Evolutionary conservation across 2,888 invertebrate genomes (phyloP), one percentile per base, ranked within the genome.

Genomic region (Mimas tiliae): DNA sequence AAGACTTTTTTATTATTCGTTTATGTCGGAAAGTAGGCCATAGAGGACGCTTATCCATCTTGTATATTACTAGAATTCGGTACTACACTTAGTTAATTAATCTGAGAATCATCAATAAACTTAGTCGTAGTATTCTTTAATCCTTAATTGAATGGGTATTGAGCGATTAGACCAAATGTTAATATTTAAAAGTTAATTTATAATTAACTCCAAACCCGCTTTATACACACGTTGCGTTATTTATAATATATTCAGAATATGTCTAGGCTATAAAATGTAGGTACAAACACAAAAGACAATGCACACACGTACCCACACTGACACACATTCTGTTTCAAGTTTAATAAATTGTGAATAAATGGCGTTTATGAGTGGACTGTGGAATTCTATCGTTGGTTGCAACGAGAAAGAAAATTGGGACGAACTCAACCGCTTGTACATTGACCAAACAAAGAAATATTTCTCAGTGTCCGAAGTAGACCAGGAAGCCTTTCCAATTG

Each of bases 391-490:
- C 81, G 90, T 93, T 79, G 92, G 93, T 38, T 78, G 78, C 70
- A 90, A 81, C 83, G 92, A 91, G 16, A 93, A 89, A 68, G 90
- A 90, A 1, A 74, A 75, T 55, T 93, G 91, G 91, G 85, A 85
- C 63, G 94, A 95, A 69, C 67, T 91, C 19, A 89, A 94, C n/a
- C 88, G 82, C 62, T 82, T 95, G 63, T 95, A 94, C 81, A 82
- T 94, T 69, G 94, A 94, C 74, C 88, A 87, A 55, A 91, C 84
- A 62, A 95, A 95, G 86, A 96, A 96, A 85, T 94, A 93, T 74
- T 89, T 96, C 75, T 95, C 96, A 14, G 94, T 96, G 73, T 96
- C 96, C 51, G 95, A 95, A 77, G 80, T 94, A 64, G 96, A 96
- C 80, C 92, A 90, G 72, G 94, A 95, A 74, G 95, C 93, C 70